A percentile compares a stretch with the other conserved stretches of the same genome.
phyloP scores from a whole-genome alignment of 2,113 vertebrate genomes.

The Gracilinanus agilis region DNA sequence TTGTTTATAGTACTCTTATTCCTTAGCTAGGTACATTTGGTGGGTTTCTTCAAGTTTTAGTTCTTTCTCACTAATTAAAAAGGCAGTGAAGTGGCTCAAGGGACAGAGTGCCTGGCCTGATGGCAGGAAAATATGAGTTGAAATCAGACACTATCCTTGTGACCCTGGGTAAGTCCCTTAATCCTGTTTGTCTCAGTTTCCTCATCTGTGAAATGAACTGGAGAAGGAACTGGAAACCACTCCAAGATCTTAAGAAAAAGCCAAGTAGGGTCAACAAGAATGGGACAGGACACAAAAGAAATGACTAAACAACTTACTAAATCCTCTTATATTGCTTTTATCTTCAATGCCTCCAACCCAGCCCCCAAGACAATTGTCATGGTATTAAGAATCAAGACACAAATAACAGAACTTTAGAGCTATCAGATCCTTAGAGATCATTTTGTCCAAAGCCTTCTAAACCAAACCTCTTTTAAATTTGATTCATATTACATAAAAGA shows the following conservation, averaged over 20 bases:
- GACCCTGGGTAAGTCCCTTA: neutral
- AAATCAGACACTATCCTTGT: neutral
- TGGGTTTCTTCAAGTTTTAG: slow-evolving; percentile 29
- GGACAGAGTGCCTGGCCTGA: neutral
- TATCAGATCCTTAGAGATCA: neutral
- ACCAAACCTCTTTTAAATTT: neutral
- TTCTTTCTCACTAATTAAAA: slow-evolving; percentile 3
- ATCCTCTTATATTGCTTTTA: neutral
- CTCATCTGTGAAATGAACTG: neutral
- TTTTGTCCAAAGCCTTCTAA: neutral
- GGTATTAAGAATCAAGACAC: neutral
- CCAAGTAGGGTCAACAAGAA: neutral
- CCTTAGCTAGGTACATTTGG: slow-evolving; percentile 14
- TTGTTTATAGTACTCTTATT: slow-evolving; percentile 29
- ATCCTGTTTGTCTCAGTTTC: neutral
- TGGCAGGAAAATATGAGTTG: neutral
- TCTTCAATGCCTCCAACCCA: neutral
- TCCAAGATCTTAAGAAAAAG: neutral
- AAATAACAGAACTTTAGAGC: neutral
- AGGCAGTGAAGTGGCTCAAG: neutral
- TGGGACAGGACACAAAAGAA: neutral
- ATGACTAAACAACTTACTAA: neutral
- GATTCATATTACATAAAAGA: neutral
- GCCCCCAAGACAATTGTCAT: neutral
- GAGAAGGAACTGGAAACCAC: neutral